phyloP scores from a whole-genome alignment of 2,113 vertebrate genomes.

The Chascanopsetta lugubris region DNA sequence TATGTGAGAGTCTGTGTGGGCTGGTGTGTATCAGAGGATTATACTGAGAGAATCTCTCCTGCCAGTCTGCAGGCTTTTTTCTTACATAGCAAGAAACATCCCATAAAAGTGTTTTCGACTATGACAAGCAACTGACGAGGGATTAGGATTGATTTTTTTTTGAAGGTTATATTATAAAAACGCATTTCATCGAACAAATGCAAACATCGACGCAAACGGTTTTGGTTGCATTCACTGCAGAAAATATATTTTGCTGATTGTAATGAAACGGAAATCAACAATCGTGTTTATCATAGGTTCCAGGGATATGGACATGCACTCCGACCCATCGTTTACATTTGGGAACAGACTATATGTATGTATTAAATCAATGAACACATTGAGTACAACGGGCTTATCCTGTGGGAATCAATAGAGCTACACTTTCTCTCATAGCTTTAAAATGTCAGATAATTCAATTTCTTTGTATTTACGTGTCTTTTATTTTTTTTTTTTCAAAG shows the following conservation, averaged over 20 bases:
- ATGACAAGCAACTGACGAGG: conserved; percentile 14
- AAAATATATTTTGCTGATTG: too few relatives aligned
- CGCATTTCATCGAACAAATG: background rate
- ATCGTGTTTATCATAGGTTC: background rate
- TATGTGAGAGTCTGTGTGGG: conserved; percentile 13
- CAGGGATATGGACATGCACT: background rate
- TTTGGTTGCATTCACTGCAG: background rate
- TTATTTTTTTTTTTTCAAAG: too few relatives aligned
- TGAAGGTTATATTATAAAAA: conserved; percentile 21
- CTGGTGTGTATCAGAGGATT: conserved; percentile 25
- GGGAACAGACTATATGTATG: too few relatives aligned
- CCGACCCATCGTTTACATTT: background rate
- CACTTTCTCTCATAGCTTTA: too few relatives aligned
- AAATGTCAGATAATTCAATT: too few relatives aligned
- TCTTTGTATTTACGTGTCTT: background rate
- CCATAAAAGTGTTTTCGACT: conserved; percentile 16
- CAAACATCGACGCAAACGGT: background rate
- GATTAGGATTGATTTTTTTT: conserved; percentile 35
- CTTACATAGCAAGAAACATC: conserved; percentile 3
- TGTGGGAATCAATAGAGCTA: background rate
- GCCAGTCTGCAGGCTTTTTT: conserved; percentile 9
- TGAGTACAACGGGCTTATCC: too few relatives aligned
- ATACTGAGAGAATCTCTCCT: background rate
- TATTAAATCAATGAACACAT: too few relatives aligned
- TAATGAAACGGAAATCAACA: conserved; percentile 1